Conservation (phyloP, 2,797 vertebrate genomes). For the Antennarius maculatus region DNA sequence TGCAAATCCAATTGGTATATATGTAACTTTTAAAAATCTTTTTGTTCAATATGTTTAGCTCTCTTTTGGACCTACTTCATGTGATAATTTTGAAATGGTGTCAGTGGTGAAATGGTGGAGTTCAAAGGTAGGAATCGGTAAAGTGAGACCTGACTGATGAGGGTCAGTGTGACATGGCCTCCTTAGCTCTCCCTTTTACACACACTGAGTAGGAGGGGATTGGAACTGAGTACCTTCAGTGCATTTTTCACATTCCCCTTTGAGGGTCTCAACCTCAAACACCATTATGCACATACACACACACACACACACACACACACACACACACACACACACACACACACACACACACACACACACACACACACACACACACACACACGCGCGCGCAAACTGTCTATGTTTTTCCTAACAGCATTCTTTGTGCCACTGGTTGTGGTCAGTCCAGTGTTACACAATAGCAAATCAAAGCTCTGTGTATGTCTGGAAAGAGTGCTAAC, state of each 20-base stretch:
- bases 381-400: conserved; percentile 24
- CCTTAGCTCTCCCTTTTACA: too few species aligned
- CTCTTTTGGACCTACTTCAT: not conserved
- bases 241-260: conserved; percentile 80
- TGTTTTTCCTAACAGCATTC: conserved; percentile 35
- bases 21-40: not conserved
- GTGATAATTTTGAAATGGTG: not conserved
- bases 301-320: conserved; percentile 28
- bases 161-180: conserved; percentile 28
- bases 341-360: conserved; percentile 18
- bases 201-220: conserved; percentile 53
- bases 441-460: conserved; percentile 5
- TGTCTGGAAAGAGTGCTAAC: conserved; percentile 27
- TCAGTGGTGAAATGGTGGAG: not conserved
- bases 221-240: conserved; percentile 78
- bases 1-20: not conserved
- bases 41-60: not conserved
- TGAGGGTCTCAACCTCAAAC: conserved; percentile 71
- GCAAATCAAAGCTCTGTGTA: conserved; percentile 11
- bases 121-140: conserved; percentile 24
- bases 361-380: conserved; percentile 25
- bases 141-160: conserved; percentile 52
- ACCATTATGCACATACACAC: conserved; percentile 27
- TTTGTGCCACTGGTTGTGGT: conserved; percentile 20
- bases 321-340: conserved; percentile 17